Evolutionary conservation across 35 echinoderm and acorn worm species (phyloP), one percentile per base, ranked within the genome.

Genomic region (Hemicentrotus pulcherrimus): DNA sequence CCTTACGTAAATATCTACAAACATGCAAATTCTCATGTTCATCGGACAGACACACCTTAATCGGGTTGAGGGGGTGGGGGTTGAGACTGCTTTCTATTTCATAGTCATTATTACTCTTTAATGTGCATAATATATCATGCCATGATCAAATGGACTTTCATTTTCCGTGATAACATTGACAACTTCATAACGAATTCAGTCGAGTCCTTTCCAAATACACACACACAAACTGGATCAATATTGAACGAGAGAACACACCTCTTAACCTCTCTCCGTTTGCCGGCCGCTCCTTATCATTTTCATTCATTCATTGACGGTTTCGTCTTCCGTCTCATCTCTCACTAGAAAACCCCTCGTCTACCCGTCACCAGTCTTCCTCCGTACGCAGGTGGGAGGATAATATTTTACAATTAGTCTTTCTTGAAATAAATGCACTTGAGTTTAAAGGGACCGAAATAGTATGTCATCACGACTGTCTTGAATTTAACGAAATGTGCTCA

Each of bases 141-240:
- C 24, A n/a, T n/a, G 65, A 78, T 78, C 65, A 78, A 15, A 78
- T 28, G 65, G 61, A 28, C 65, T 78, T n/a, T 78, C n/a, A 78
- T n/a, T 78, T 6, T n/a, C 24, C 65, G 65, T 78, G 65, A 78
- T 78, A 78, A 78, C 65, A 78, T 78, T 78, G 65, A 78, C 65
- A 78, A 78, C 65, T 78, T 78, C 22, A 78, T 78, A 78, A 78
- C 65, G 19, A 78, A 78, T 78, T 78, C 22, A 78, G 65, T n/a
- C 65, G 65, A 78, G 65, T 78, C 65, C 65, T 78, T 78, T 78
- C 65, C 65, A 78, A 78, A 78, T 78, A 78, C 24, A 78, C 65
- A 78, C 65, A 78, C 6, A 22, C 65, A 28, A 78, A 28, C 65
- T 78, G 65, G 65, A 78, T 78, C 65, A 78, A 78, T 78, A 78